A percentile compares a stretch with the other conserved stretches of the same genome.
Evolutionary conservation across 2,797 vertebrate species (phyloP).

Genomic region (Rhinichthys osculus): DNA sequence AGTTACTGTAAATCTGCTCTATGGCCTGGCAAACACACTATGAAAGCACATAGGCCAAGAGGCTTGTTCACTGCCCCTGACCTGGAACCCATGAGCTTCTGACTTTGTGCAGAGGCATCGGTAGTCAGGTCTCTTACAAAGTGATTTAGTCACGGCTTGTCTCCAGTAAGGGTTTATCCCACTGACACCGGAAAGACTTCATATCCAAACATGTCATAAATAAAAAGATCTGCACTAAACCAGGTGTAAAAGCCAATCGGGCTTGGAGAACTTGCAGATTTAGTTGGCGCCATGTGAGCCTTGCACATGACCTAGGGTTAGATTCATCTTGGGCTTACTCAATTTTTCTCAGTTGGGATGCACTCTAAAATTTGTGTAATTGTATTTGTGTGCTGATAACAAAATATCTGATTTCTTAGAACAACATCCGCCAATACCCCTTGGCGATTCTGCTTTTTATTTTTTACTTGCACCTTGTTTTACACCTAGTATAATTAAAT

Average conservation of each 20-base stretch:
- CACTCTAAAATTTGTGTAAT: neutral
- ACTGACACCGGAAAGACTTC: constrained; percentile 31
- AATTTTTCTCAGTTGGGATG: neutral
- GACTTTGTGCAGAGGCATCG: constrained; percentile 9
- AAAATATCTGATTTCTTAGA: neutral
- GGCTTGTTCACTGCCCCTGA: constrained; percentile 34
- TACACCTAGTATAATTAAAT: neutral
- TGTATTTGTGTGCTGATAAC: neutral
- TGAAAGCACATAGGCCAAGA: constrained; percentile 9
- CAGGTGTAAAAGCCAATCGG: constrained; percentile 25
- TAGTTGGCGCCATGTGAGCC: constrained; percentile 18
- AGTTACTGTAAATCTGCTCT: constrained; percentile 67
- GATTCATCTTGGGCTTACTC: neutral
- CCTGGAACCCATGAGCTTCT: constrained; percentile 33
- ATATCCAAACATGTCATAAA: constrained; percentile 19
- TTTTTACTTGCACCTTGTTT: neutral
- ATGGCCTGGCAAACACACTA: constrained; percentile 63
- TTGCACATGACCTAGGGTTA: constrained; percentile 5
- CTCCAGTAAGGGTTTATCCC: constrained; percentile 30
- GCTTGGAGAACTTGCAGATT: constrained; percentile 10
- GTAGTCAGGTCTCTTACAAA: constrained; percentile 34
- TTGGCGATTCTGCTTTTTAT: neutral
- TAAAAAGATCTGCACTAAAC: constrained; percentile 17
- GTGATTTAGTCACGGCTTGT: constrained; percentile 42
- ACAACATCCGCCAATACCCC: neutral